A percentile compares a stretch with the other conserved stretches of the same genome.
These are phyloP conservation scores for Porites australiensis DNA, from an alignment of 64 coral and sea anemone species.

Conservation along the genomic window DNA sequence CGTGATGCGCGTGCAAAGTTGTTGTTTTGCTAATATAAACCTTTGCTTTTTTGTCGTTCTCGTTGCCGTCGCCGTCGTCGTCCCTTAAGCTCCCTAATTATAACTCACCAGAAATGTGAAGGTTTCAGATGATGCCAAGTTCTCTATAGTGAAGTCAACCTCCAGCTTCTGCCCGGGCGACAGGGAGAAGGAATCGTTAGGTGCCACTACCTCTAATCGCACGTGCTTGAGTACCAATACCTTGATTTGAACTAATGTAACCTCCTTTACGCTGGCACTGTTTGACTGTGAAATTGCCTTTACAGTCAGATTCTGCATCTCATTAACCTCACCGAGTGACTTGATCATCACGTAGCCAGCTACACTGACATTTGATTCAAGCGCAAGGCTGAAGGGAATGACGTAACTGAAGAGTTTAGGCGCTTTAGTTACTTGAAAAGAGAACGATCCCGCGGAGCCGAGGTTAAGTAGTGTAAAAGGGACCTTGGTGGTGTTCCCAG, in stretches of 20 bases:
- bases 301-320: not conserved
- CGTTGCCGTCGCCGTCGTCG: too few species aligned
- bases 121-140: not conserved
- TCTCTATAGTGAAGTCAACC: not conserved
- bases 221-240: not conserved
- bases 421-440: not conserved
- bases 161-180: not conserved
- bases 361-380: not conserved
- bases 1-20: too few species aligned
- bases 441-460: not conserved
- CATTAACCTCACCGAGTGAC: not conserved
- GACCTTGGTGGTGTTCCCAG: not conserved
- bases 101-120: not conserved
- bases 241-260: not conserved
- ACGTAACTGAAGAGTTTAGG: not conserved
- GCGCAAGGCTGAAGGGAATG: conserved; percentile 13
- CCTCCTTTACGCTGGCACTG: not conserved
- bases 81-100: too few species aligned
- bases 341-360: conserved; percentile 15
- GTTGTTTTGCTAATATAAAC: not conserved
- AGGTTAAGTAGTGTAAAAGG: conserved; percentile 23
- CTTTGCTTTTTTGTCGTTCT: too few species aligned
- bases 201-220: not conserved
- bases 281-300: conserved; percentile 17
- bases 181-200: not conserved